These are phyloP conservation scores for Eurystomus gularis DNA, from an alignment of 2,113 vertebrate genomes.

Conservation along the genomic window DNA sequence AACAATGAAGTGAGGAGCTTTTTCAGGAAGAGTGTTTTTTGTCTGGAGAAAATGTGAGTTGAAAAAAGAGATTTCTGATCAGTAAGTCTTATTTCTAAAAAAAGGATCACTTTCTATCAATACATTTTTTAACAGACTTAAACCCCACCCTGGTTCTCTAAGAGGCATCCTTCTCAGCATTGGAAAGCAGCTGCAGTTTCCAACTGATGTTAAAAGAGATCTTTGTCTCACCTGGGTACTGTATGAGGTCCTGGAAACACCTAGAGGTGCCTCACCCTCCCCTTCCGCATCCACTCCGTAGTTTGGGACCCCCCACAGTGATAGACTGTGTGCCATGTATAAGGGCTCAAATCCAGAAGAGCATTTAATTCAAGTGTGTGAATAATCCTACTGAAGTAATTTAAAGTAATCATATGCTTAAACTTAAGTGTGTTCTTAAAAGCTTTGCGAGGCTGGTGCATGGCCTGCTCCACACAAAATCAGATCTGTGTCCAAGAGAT, in stretches of 20 bases:
- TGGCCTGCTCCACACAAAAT: neutral
- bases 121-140: neutral
- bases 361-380: conserved; percentile 23
- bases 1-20: neutral
- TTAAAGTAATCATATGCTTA: conserved; percentile 26
- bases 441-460: neutral
- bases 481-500: neutral
- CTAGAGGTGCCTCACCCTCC: neutral
- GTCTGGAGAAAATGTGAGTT: neutral
- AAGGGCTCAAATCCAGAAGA: neutral
- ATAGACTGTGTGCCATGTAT: neutral
- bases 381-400: conserved; percentile 47
- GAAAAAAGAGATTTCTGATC: conserved; percentile 8
- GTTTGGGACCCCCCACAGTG: neutral
- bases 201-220: neutral
- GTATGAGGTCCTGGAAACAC: neutral
- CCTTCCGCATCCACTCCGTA: neutral
- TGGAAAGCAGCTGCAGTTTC: neutral
- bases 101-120: neutral
- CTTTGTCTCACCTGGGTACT: neutral
- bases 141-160: neutral
- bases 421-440: conserved; percentile 9
- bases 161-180: neutral
- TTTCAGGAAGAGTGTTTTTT: neutral
- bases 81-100: neutral